Evolutionary conservation across 2,113 vertebrate genomes (phyloP).

Genomic region (Phylloscopus trochiloides): DNA sequence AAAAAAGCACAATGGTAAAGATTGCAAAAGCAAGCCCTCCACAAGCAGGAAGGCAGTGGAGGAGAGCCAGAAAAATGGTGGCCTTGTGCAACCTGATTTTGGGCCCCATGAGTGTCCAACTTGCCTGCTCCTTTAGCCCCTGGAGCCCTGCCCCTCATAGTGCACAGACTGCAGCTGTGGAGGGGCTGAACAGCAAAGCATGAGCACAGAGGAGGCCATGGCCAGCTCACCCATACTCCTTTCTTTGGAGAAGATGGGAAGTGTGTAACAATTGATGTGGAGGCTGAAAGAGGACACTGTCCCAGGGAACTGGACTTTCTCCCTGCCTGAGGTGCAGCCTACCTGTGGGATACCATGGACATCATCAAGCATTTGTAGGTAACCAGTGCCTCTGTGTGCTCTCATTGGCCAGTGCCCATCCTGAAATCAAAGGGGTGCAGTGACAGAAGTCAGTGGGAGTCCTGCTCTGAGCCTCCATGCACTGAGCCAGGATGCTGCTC

Average conservation of each 20-base stretch:
- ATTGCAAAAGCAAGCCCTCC: background rate
- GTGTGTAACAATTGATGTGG: background rate
- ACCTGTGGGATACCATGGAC: background rate
- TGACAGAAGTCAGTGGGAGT: background rate
- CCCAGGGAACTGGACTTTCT: background rate
- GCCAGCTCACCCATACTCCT: background rate
- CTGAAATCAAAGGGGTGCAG: background rate
- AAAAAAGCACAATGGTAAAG: background rate
- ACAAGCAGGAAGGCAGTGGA: background rate
- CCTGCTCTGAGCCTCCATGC: background rate
- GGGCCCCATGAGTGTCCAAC: background rate
- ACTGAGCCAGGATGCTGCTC: rapidly evolving
- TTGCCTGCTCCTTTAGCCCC: background rate
- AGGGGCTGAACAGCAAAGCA: background rate
- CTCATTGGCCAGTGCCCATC: background rate
- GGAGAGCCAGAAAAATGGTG: background rate
- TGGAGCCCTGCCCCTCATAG: background rate
- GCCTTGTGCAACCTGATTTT: background rate
- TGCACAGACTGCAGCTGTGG: background rate
- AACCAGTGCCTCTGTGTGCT: background rate
- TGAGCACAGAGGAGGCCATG: background rate
- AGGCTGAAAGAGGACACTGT: background rate
- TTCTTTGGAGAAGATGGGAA: background rate
- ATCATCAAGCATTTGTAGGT: rapidly evolving
- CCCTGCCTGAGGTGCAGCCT: rapidly evolving